Evolutionary conservation across 2,113 vertebrate genomes (phyloP).

Genomic region (Brachypteracias leptosomus): DNA sequence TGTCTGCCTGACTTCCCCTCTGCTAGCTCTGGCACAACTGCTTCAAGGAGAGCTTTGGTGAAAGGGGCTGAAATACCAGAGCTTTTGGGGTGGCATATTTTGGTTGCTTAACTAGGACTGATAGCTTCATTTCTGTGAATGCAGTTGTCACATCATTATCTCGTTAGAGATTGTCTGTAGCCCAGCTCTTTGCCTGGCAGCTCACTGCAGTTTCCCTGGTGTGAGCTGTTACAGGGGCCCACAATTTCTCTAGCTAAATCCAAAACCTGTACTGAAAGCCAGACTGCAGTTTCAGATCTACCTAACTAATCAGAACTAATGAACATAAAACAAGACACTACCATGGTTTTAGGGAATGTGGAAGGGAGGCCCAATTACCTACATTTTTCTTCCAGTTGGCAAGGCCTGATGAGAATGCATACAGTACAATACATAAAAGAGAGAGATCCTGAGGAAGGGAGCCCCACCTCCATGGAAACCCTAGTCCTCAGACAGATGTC

Average conservation of each 20-base stretch:
- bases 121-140: neutral
- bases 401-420: neutral
- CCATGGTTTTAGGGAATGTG: no score
- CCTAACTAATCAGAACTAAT: neutral
- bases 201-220: neutral
- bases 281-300: neutral
- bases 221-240: neutral
- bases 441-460: neutral
- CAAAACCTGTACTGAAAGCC: neutral
- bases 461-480: neutral
- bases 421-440: fast-evolving
- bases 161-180: neutral
- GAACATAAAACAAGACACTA: neutral
- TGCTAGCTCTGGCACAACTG: neutral
- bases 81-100: neutral
- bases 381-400: neutral
- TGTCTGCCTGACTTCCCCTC: neutral
- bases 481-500: neutral
- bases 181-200: neutral
- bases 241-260: neutral
- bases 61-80: neutral
- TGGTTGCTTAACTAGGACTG: neutral
- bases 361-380: neutral
- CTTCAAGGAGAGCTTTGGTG: neutral
- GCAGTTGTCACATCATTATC: neutral